These are phyloP conservation scores for Scaptodrosophila latifasciaeformis DNA, from an alignment of 2,888 invertebrate genomes.

Conservation along the genomic window DNA sequence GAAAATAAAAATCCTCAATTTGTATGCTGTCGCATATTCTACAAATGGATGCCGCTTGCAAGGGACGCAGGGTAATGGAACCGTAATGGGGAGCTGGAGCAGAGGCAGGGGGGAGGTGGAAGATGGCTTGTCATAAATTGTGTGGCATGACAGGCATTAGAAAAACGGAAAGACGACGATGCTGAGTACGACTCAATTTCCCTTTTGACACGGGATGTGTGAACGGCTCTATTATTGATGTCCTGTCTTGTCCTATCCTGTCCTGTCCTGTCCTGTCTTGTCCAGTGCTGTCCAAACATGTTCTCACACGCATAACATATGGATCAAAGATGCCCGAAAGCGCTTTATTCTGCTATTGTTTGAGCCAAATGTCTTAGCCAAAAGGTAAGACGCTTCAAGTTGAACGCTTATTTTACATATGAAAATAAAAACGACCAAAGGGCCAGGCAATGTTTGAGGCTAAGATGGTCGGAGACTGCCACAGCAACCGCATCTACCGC, in stretches of 20 bases:
- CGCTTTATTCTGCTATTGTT: constrained; percentile 40
- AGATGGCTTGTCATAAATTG: constrained; percentile 48
- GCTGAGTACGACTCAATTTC: constrained; percentile 29
- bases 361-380: constrained; percentile 51
- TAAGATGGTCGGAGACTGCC: neutral
- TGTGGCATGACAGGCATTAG: constrained; percentile 5
- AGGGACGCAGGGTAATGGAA: constrained; percentile 1
- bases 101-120: constrained; percentile 1
- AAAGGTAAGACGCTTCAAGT: constrained; percentile 49
- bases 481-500: constrained; percentile 48
- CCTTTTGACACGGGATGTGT: constrained; percentile 53
- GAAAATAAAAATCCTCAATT: constrained; percentile 65
- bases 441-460: no score
- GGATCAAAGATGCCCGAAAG: constrained; percentile 37
- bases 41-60: constrained; percentile 39
- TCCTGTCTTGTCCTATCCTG: constrained; percentile 8
- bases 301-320: no score
- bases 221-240: constrained; percentile 56
- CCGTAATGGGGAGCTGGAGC: neutral
- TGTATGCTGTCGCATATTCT: constrained; percentile 67
- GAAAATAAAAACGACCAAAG: constrained; percentile 13
- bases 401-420: constrained; percentile 52
- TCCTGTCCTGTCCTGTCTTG: constrained; percentile 16
- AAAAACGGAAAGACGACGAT: constrained; percentile 10
- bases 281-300: constrained; percentile 33